Conservation (phyloP, 2,888 invertebrate species). For the Eledone cirrhosa region DNA sequence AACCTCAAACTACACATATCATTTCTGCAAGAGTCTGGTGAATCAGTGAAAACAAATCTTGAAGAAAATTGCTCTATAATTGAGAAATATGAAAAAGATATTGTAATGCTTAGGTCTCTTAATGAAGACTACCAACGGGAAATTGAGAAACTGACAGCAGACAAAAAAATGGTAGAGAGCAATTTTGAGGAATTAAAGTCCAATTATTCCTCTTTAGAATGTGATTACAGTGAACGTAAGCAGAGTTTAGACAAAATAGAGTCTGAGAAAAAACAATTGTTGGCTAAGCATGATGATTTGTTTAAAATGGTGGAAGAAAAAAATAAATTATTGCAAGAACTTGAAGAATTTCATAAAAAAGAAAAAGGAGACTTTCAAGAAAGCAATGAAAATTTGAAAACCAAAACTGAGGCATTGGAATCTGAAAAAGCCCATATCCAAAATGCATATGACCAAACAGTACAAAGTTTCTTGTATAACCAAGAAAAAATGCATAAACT, state of each 20-base stretch:
- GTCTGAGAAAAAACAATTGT: neutral
- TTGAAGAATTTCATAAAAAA: conserved; percentile 36
- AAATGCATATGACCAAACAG: too few species aligned
- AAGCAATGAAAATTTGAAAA: neutral
- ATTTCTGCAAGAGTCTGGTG: conserved; percentile 24
- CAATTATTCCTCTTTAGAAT: neutral
- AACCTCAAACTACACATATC: conserved; percentile 26
- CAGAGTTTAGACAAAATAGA: neutral
- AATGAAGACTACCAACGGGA: conserved; percentile 27
- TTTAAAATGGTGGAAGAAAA: neutral
- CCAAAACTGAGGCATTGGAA: neutral
- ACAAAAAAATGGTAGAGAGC: conserved; percentile 34
- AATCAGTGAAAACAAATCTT: conserved; percentile 20
- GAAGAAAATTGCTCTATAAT: conserved; percentile 29
- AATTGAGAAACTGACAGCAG: conserved; percentile 39
- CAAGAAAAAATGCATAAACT: too few species aligned
- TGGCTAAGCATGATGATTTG: neutral
- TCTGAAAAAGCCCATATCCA: too few species aligned
- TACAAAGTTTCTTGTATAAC: too few species aligned
- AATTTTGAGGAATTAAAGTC: neutral
- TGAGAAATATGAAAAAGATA: conserved; percentile 29
- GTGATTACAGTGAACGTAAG: neutral
- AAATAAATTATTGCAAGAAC: conserved; percentile 35
- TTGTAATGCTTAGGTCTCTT: conserved; percentile 32
- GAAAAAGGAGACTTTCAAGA: conserved; percentile 35